Evolutionary conservation across 2,113 vertebrate species (phyloP).

Genomic region (Phasianus colchicus): DNA sequence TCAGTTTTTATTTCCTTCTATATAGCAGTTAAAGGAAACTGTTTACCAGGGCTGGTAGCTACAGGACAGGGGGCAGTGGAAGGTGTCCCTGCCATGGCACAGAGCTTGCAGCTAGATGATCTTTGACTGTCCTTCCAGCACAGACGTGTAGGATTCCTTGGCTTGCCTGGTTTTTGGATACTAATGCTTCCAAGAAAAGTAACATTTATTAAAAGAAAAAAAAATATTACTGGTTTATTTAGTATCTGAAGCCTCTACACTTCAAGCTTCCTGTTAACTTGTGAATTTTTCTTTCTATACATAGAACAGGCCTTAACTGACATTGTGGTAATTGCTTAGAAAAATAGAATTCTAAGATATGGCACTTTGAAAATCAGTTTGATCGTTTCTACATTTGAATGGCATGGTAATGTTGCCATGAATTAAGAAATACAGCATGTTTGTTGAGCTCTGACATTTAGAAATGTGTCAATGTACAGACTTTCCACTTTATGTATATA

Average conservation of each 20-base stretch:
- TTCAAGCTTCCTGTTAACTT: conserved; percentile 15
- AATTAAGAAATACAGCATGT: conserved; percentile 75
- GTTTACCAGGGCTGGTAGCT: background rate
- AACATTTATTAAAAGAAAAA: conserved; percentile 5
- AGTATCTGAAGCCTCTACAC: conserved; percentile 10
- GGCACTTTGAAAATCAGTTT: conserved; percentile 71
- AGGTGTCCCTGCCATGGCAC: background rate
- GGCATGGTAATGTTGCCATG: conserved; percentile 65
- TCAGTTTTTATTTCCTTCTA: background rate
- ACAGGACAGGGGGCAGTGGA: background rate
- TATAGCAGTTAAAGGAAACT: background rate
- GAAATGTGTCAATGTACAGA: conserved; percentile 71
- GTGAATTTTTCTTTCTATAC: conserved; percentile 59
- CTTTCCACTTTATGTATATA: conserved; percentile 57
- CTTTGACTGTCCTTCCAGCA: background rate
- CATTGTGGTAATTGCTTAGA: conserved; percentile 54
- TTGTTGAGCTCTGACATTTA: conserved; percentile 69
- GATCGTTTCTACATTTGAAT: conserved; percentile 72
- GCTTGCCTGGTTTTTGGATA: conserved; percentile 42
- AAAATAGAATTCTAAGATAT: conserved; percentile 53
- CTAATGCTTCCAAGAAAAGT: conserved; percentile 55
- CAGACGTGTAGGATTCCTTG: background rate
- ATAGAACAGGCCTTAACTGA: conserved; percentile 68
- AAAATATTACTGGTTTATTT: conserved; percentile 23
- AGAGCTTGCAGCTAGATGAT: background rate